Percentiles rank a stretch among this genome's conserved stretches.
phyloP scores from a whole-genome alignment of 2,113 vertebrate genomes.

The Sclerurus mexicanus region DNA sequence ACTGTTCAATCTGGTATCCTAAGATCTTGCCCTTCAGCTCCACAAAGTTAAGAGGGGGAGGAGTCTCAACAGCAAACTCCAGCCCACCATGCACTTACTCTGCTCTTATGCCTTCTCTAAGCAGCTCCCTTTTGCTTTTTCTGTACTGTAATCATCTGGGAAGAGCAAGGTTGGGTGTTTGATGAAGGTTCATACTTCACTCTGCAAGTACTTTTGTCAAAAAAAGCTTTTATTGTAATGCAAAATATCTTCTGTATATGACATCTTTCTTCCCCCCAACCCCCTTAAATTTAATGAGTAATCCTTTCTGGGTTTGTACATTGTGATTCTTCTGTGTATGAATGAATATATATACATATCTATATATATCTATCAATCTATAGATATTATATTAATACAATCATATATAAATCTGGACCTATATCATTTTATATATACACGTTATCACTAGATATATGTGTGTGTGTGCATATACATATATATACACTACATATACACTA shows the following conservation, averaged over 20 bases:
- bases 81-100: not conserved
- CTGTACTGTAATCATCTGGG: not conserved
- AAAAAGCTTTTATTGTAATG: constrained; percentile 74
- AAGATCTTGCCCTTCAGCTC: not conserved
- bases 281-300: constrained; percentile 63
- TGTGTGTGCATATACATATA: constrained; percentile 47
- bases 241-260: constrained; percentile 74
- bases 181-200: constrained; percentile 67
- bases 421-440: constrained; percentile 58
- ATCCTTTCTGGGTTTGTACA: constrained; percentile 69
- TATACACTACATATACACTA: constrained; percentile 43
- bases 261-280: constrained; percentile 53
- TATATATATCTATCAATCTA: constrained; percentile 61
- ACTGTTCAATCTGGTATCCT: not conserved
- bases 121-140: not conserved
- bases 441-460: constrained; percentile 21
- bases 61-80: not conserved
- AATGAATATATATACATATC: constrained; percentile 67
- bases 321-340: constrained; percentile 64
- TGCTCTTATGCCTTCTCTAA: not conserved
- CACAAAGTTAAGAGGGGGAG: not conserved
- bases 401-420: constrained; percentile 66
- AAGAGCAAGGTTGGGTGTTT: not conserved
- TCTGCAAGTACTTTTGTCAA: constrained; percentile 68
- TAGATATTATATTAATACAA: constrained; percentile 65